Conservation (phyloP, 1,140 invertebrate species). For the Grapholita molesta region DNA sequence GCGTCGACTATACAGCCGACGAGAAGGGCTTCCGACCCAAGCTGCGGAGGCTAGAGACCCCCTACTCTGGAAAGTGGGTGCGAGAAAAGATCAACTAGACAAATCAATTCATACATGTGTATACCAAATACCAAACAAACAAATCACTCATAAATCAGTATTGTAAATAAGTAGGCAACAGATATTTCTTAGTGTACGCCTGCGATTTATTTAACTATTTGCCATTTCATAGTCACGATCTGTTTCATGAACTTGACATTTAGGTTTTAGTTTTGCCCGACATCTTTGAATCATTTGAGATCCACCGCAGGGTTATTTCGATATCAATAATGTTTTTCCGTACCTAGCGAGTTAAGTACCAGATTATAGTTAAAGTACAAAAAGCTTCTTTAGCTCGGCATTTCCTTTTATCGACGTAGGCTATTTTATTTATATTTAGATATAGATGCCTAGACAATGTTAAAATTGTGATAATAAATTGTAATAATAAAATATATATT, state of each 20-base stretch:
- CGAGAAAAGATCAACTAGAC: constrained; percentile 65
- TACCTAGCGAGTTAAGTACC: constrained; percentile 7
- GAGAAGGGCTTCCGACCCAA: constrained; percentile 83
- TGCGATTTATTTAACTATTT: constrained; percentile 22
- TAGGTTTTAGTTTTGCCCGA: constrained; percentile 27
- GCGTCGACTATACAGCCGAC: constrained; percentile 82
- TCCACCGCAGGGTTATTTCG: not conserved
- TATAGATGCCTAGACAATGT: constrained; percentile 58
- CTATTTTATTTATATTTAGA: constrained; percentile 60
- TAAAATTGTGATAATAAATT: constrained; percentile 76
- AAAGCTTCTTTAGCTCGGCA: not conserved
- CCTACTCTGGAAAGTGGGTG: constrained; percentile 70
- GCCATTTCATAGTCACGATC: constrained; percentile 37
- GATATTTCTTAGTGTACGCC: constrained; percentile 21
- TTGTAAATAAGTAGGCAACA: constrained; percentile 56
- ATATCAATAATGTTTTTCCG: not conserved
- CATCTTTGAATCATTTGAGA: not conserved
- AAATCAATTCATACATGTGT: constrained; percentile 2
- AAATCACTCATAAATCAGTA: constrained; percentile 63
- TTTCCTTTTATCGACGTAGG: not conserved
- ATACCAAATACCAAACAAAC: constrained; percentile 19
- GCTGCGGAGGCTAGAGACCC: constrained; percentile 72
- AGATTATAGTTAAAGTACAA: constrained; percentile 7
- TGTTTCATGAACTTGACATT: constrained; percentile 47
- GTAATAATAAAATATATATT: constrained; percentile 41